Base-by-base conservation (phyloP, 2,113 vertebrate species). In the Myotis lucifugus region DNA sequence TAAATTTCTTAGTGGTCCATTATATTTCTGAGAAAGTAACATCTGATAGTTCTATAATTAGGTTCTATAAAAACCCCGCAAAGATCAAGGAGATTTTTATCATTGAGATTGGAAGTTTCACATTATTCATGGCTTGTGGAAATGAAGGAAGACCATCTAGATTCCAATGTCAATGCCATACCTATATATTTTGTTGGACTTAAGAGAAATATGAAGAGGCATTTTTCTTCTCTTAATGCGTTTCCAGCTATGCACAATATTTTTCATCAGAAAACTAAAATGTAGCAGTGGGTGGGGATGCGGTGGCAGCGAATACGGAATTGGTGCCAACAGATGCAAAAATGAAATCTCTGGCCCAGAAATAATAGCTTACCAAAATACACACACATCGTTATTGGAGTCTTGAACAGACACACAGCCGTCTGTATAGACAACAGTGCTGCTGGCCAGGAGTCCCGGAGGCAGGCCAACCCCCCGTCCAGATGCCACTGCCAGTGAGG, bases 391-490 rank as follows among this genome's bases (percentile, higher is more conserved):
- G 95, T 96, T 96, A 82, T 93, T 97, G 94, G 96, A 95, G 96
- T 97, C 97, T 97, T 82, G 96, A 92, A 94, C 90, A 97, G 97
- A 97, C 93, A 97, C 92, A 97, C 89, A 97, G 92, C 92, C 92
- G 77, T 98, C 97, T 98, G 97, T 98, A 97, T 84, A 98, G 98
- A 97, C 98, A 98, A 95, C 96, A 97, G 96, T 88, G 94, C 92
- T 84, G 93, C 86, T 96, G 98, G 98, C 98, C 98, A 98, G 97
- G 85, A 97, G 96, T 93, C 95, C 96, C 97, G 93, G 98, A 98
- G 97, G 94, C 97, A 97, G 96, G 98, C 98, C 98, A 98, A 97
- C 34, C 95, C 97, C 97, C 85, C 90, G 97, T 98, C 98, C 98
- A 98, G 98, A 98, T 98, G 98, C 98, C 95, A 94, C 95, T 95